Base-by-base conservation (phyloP, 2,888 invertebrate genomes). In the Acleris sparsana region DNA sequence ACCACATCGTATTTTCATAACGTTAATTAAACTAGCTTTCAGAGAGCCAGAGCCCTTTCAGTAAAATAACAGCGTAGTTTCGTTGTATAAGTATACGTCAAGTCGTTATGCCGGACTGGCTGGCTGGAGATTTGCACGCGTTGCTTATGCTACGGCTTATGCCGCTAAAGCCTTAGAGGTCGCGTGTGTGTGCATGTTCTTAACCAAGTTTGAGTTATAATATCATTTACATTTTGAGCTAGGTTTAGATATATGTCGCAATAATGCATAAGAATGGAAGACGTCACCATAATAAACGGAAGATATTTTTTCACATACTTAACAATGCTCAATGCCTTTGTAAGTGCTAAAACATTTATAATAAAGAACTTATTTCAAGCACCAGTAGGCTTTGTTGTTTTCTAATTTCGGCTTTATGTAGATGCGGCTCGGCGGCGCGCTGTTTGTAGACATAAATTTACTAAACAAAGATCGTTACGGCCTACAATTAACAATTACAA, bases 391-490 rank as follows among this genome's bases (percentile, higher is more conserved):
- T 29, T 29, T 20, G 20, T 51, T 13, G 56, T 33, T 62, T 59
- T 46, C 61, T 57, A 61, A 66, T 61, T 58, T 48, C 29, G 65
- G 53, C 70, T 72, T 75, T 75, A 71, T 69, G 65, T 70, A 73
- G 69, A 69, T 70, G 69, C 67, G 73, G 74, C 71, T 68, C 69
- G 62, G 63, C 73, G 71, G 71, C 67, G 72, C 70, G 69, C 69
- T 77, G 73, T 74, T 71, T 71, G 70, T 75, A 60, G 75, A 75
- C 78, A 84, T 72, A 68, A 79, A 71, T 77, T 80, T 80, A 79
- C 82, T 83, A 81, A 88, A 82, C 83, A 88, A 87, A 86, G 82
- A 82, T 80, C 77, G 79, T 87, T 80, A 80, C 76, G 76, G 75
- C 79, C 76, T 75, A 78, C 78, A 85, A 85, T 84, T 81, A 84